A percentile compares a stretch with the other conserved stretches of the same genome.
These are phyloP conservation scores for Dasypogon diadema DNA, from an alignment of 2,888 invertebrate species.

Conservation along the genomic window DNA sequence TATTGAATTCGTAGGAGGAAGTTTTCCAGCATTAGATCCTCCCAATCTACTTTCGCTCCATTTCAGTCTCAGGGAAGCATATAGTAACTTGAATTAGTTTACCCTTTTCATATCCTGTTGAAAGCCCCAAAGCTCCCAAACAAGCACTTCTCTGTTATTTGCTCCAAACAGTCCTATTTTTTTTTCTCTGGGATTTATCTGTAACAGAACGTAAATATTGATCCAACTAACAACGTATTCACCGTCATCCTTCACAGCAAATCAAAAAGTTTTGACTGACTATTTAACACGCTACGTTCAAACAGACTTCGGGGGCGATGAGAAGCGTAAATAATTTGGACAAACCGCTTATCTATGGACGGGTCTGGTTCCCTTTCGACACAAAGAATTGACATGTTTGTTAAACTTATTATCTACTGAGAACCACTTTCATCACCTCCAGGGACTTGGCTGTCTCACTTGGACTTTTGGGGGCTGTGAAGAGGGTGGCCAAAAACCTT, in stretches of 20 bases:
- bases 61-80: not conserved
- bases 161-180: conserved; percentile 14
- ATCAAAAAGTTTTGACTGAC: conserved; percentile 30
- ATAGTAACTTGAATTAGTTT: conserved; percentile 18
- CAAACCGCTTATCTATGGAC: conserved; percentile 36
- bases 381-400: conserved; percentile 49
- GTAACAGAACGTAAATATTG: conserved; percentile 19
- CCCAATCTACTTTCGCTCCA: not conserved
- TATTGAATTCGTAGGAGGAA: conserved; percentile 26
- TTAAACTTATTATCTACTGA: conserved; percentile 44
- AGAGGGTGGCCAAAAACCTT: not conserved
- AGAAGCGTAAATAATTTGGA: conserved; percentile 43
- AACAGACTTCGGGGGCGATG: conserved; percentile 10
- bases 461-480: not conserved
- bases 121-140: not conserved
- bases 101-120: conserved; percentile 3
- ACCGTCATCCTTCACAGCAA: not conserved
- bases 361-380: conserved; percentile 8
- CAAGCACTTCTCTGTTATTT: conserved; percentile 6
- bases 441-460: conserved; percentile 16
- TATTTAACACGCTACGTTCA: conserved; percentile 37
- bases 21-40: conserved; percentile 20
- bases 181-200: conserved; percentile 2
- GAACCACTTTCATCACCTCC: conserved; percentile 36
- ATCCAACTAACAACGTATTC: conserved; percentile 30